Conservation (phyloP, 2,113 vertebrate species). For the Sceloporus undulatus region DNA sequence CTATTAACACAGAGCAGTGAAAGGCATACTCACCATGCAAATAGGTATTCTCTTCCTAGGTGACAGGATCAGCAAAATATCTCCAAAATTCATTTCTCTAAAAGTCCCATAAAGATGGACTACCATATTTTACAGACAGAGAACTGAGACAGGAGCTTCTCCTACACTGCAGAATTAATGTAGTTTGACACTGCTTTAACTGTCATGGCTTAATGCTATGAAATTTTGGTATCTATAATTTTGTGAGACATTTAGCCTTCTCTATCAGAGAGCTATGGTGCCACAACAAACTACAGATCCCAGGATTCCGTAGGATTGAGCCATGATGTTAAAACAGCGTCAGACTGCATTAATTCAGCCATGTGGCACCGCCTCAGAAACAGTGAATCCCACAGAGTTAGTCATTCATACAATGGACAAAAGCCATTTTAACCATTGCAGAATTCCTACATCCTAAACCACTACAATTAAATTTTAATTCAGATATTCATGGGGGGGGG, state of each 20-base stretch:
- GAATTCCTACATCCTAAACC: not conserved
- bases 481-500: too few species aligned
- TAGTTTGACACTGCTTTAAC: too few species aligned
- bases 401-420: not conserved
- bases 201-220: too few species aligned
- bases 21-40: not conserved
- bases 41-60: not conserved
- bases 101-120: not conserved
- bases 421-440: not conserved
- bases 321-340: too few species aligned
- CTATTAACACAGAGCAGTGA: not conserved
- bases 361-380: not conserved
- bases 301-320: too few species aligned
- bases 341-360: too few species aligned
- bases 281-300: too few species aligned
- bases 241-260: too few species aligned
- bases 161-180: too few species aligned
- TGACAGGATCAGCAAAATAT: not conserved
- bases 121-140: not conserved
- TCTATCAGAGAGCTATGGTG: too few species aligned
- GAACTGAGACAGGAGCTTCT: not conserved
- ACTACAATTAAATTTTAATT: not conserved
- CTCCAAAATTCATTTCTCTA: not conserved
- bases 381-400: not conserved
- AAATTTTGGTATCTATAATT: too few species aligned